Percentiles rank a stretch among this genome's conserved stretches.
phyloP scores from a whole-genome alignment of 2,113 vertebrate species.

The Bubo blakistoni region DNA sequence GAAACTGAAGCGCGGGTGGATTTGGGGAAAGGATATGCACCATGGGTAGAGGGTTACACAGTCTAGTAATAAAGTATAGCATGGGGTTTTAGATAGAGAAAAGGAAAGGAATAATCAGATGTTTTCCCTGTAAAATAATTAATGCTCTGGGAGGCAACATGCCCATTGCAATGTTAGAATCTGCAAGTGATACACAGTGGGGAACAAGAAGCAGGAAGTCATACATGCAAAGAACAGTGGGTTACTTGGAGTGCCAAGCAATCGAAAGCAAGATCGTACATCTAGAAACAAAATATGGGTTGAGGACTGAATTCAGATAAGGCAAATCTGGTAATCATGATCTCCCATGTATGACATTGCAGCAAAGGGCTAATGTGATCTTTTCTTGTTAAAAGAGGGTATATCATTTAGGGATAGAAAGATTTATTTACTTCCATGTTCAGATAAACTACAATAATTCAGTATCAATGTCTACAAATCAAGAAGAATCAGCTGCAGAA shows the following conservation, averaged over 20 bases:
- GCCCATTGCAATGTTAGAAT: not conserved
- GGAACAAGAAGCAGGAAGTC: not conserved
- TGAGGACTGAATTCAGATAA: not conserved
- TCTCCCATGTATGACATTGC: not conserved
- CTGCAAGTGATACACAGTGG: not conserved
- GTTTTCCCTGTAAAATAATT: not conserved
- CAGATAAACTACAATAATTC: not conserved
- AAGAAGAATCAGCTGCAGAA: not conserved
- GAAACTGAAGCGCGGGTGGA: not conserved
- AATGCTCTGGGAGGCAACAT: not conserved
- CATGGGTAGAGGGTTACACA: not conserved
- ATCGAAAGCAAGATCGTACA: fast-evolving
- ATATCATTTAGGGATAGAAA: not conserved
- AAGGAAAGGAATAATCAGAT: not conserved
- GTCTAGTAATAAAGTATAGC: not conserved
- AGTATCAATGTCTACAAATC: not conserved
- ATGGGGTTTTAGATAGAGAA: not conserved
- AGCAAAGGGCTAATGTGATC: not conserved
- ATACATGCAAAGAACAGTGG: not conserved
- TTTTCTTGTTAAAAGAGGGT: not conserved
- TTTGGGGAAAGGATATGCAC: not conserved
- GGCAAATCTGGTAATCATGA: no score
- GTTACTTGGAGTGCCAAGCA: not conserved
- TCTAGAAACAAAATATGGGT: not conserved
- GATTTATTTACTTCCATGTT: not conserved